Evolutionary conservation across 2,797 vertebrate species (phyloP), one percentile per base, ranked within the genome.

Genomic region (Setipinna tenuifilis): DNA sequence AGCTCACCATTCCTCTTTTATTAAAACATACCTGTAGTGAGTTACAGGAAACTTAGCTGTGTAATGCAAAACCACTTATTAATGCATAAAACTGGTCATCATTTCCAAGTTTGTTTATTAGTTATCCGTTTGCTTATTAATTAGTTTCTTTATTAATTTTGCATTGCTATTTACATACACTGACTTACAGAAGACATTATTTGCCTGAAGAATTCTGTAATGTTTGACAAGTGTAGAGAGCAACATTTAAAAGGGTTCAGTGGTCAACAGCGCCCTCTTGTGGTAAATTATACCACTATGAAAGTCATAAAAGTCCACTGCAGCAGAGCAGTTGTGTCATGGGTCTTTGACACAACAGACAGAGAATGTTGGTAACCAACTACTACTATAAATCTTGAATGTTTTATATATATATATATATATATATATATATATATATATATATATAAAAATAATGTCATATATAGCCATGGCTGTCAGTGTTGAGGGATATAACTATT

Each of bases 1-100:
- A 75, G 5, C 28, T 75, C 31, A 46, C 35, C 14, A 31, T 88
- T 81, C 61, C 0, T 84, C 80, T 48, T 48, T 65, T 65, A 25
- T 65, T 11, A 78, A 21, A 2, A 44, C 19, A 78, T 21, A 78
- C 71, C 17, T 44, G 17, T 78, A 78, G 35, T 78, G 68, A 35
- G 16, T 35, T 65, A 11, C 5, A n/a, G 4, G 10, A n/a, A 28
- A 65, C 62, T 65, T 65, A 23, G 6, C 61, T 23, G 61, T 62
- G 2, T 23, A 62, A 23, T 62, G 7, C 23, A 25, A 62, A 62
- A 62, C n/a, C 23, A 62, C 10, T 9, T 2, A 25, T 71, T 54
- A 54, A 54, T 54, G 50, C 7, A 57, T 17, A 68, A 28, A 25
- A 68, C 28, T 28, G 50, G 14, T 54, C 48, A 50, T 1, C 48